Percentiles rank a stretch among this genome's conserved stretches.
Conservation (phyloP, 2,797 vertebrate genomes). For the Bradypodion pumilum region DNA sequence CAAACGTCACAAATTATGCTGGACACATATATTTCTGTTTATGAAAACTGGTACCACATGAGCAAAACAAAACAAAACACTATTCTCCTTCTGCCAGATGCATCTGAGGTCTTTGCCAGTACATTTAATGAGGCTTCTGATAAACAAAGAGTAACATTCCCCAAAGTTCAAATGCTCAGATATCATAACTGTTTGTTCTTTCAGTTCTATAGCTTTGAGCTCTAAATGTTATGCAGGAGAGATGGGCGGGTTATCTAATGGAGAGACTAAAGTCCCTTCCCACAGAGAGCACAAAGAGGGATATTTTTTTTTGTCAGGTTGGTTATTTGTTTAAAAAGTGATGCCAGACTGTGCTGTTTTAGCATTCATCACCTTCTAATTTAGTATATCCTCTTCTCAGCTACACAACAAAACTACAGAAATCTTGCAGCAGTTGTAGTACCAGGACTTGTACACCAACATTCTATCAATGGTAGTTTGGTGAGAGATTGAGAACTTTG, state of each 20-base stretch:
- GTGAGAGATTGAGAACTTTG: neutral
- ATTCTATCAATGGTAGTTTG: neutral
- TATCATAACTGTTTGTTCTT: conserved; percentile 18
- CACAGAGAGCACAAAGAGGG: conserved; percentile 10
- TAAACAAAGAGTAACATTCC: conserved; percentile 35
- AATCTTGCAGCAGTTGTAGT: neutral
- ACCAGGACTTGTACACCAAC: neutral
- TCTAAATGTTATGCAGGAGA: neutral
- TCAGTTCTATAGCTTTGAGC: neutral
- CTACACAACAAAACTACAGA: neutral
- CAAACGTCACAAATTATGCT: neutral
- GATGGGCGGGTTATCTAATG: neutral
- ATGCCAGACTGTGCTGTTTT: neutral
- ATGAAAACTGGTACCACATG: neutral
- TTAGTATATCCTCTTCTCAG: neutral
- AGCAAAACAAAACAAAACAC: neutral
- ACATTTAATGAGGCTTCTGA: conserved; percentile 25
- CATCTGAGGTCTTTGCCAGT: conserved; percentile 18
- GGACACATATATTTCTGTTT: neutral
- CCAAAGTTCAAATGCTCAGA: conserved; percentile 9
- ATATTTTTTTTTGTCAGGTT: neutral
- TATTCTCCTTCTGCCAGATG: neutral
- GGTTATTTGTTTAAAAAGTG: too few species aligned
- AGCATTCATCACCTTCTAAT: neutral
- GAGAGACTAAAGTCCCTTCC: neutral